These are phyloP conservation scores for Unio pictorum DNA, from an alignment of 2,888 invertebrate genomes.

Conservation along the genomic window DNA sequence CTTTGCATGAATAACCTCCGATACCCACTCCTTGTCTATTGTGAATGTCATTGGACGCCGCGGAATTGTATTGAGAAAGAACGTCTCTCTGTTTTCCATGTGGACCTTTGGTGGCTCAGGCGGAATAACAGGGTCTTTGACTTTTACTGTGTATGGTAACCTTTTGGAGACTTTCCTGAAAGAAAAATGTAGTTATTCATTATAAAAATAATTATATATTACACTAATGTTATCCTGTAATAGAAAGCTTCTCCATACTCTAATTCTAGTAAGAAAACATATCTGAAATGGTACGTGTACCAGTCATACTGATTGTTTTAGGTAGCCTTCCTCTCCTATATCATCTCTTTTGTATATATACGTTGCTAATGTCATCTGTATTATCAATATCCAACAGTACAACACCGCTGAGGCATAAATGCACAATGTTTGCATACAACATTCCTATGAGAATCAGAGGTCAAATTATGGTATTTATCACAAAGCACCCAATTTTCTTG, in stretches of 20 bases:
- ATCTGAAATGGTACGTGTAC: too few relatives aligned
- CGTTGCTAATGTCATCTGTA: too few relatives aligned
- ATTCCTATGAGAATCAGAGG: too few relatives aligned
- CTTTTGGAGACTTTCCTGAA: slow-evolving; percentile 53
- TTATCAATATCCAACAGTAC: too few relatives aligned
- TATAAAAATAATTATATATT: slow-evolving; percentile 2
- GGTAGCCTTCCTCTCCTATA: too few relatives aligned
- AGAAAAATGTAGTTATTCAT: not conserved
- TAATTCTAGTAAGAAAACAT: too few relatives aligned
- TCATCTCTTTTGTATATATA: too few relatives aligned
- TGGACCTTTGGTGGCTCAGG: slow-evolving; percentile 60
- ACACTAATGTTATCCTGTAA: not conserved
- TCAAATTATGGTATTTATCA: too few relatives aligned
- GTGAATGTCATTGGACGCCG: slow-evolving; percentile 57
- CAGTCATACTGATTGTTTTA: too few relatives aligned
- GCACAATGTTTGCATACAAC: too few relatives aligned
- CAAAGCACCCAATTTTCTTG: too few relatives aligned
- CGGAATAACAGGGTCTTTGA: slow-evolving; percentile 51
- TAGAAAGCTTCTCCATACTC: not conserved
- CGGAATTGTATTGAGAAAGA: slow-evolving; percentile 69
- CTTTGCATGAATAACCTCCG: slow-evolving; percentile 67
- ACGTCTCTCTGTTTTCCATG: slow-evolving; percentile 68
- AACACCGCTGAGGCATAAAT: too few relatives aligned
- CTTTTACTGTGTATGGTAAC: slow-evolving; percentile 57
- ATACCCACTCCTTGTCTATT: slow-evolving; percentile 67